These are phyloP conservation scores for Athalia circularis DNA, from an alignment of 2,888 invertebrate species.

Conservation along the genomic window DNA sequence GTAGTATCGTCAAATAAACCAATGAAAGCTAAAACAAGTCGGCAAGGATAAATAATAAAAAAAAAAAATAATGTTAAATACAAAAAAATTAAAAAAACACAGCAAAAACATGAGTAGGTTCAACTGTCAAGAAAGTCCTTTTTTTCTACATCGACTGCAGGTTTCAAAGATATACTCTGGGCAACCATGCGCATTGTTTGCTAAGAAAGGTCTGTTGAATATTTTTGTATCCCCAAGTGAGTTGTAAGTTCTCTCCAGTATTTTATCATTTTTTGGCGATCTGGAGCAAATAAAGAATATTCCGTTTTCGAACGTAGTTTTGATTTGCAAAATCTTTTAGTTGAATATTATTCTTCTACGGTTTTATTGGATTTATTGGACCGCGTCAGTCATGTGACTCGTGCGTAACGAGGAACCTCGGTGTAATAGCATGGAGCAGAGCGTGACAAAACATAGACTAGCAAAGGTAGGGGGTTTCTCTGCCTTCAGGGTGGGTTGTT, in stretches of 20 bases:
- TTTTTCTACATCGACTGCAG: background rate
- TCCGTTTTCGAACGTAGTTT: background rate
- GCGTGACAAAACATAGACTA: slow-evolving; percentile 47
- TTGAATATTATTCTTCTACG: background rate
- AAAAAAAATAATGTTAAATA: background rate
- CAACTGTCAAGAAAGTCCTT: background rate
- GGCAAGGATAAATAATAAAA: background rate
- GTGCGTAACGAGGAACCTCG: slow-evolving; percentile 43
- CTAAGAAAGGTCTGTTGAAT: too few species aligned
- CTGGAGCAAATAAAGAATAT: too few species aligned
- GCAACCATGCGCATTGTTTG: too few species aligned
- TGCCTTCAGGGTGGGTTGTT: slow-evolving; percentile 44
- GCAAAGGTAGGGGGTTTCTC: slow-evolving; percentile 43
- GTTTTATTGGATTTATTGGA: background rate
- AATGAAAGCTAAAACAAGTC: slow-evolving; percentile 21
- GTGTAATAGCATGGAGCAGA: slow-evolving; percentile 35
- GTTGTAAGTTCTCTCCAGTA: too few species aligned
- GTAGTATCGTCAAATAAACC: slow-evolving; percentile 44
- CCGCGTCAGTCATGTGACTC: slow-evolving; percentile 4
- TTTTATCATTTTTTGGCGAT: too few species aligned
- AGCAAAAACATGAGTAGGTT: background rate
- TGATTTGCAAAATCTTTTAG: background rate
- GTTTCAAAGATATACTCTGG: too few species aligned
- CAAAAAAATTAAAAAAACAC: too few species aligned
- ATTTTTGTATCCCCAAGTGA: too few species aligned